phyloP scores from a whole-genome alignment of 2,797 vertebrate genomes.

The Gymnothorax reevesii region DNA sequence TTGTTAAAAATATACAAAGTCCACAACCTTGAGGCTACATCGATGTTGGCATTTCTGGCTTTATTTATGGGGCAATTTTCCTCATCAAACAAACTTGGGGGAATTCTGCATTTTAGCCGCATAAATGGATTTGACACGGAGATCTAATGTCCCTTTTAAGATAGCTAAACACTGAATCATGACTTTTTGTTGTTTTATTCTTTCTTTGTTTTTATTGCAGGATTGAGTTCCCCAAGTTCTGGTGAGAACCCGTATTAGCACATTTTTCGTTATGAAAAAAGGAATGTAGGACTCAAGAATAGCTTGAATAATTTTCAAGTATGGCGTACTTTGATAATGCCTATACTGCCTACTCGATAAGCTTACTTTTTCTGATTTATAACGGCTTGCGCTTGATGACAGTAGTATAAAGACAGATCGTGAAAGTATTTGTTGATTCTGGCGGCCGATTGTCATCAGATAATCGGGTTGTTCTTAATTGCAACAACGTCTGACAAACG shows the following conservation, averaged over 20 bases:
- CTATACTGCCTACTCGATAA: neutral
- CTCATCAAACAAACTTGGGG: conserved; percentile 68
- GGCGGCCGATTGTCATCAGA: neutral
- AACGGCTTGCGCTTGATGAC: neutral
- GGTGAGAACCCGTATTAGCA: conserved; percentile 31
- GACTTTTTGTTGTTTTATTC: conserved; percentile 56
- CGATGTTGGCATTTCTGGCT: conserved; percentile 60
- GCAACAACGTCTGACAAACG: neutral
- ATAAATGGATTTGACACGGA: conserved; percentile 78
- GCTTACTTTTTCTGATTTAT: neutral
- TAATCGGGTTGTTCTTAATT: neutral
- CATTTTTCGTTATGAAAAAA: conserved; percentile 37
- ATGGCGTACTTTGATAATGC: neutral
- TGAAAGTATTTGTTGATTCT: neutral
- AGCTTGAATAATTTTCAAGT: neutral
- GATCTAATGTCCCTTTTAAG: conserved; percentile 81
- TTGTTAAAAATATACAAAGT: neutral
- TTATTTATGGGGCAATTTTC: conserved; percentile 67
- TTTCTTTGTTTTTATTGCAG: conserved; percentile 68
- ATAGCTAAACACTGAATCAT: conserved; percentile 78
- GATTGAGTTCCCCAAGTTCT: conserved; percentile 69
- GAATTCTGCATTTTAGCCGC: conserved; percentile 53
- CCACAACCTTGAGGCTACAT: conserved; percentile 43
- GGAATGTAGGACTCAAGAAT: conserved; percentile 28
- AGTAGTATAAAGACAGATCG: neutral